These are phyloP conservation scores for Acropternis orthonyx DNA, from an alignment of 2,797 vertebrate genomes.

Conservation along the genomic window DNA sequence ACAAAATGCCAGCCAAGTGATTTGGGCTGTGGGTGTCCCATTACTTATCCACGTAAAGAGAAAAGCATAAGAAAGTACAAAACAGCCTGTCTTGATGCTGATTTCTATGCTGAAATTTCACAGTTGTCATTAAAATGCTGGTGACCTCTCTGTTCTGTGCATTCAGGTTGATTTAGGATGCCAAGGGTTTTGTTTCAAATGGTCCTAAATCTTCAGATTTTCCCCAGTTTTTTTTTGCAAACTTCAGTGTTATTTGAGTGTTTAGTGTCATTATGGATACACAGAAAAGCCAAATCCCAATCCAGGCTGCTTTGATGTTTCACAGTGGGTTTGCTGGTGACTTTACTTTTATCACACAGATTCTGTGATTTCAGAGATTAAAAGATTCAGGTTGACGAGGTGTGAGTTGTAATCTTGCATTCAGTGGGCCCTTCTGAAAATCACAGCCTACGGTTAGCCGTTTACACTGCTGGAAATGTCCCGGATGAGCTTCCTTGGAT, in stretches of 20 bases:
- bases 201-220: neutral
- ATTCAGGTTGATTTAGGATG: neutral
- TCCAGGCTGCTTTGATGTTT: neutral
- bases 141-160: neutral
- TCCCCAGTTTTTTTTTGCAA: neutral
- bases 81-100: neutral
- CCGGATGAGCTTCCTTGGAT: neutral
- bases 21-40: neutral
- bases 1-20: neutral
- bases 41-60: neutral
- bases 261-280: neutral
- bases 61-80: neutral
- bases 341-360: neutral
- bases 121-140: neutral
- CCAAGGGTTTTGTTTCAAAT: neutral
- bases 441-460: accelerated
- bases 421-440: neutral
- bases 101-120: neutral
- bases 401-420: neutral
- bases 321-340: neutral
- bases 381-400: neutral
- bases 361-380: neutral
- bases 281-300: neutral
- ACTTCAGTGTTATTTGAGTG: neutral
- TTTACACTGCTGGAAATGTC: neutral